phyloP scores from a whole-genome alignment of 2,888 invertebrate genomes.

The Neria commutata region DNA sequence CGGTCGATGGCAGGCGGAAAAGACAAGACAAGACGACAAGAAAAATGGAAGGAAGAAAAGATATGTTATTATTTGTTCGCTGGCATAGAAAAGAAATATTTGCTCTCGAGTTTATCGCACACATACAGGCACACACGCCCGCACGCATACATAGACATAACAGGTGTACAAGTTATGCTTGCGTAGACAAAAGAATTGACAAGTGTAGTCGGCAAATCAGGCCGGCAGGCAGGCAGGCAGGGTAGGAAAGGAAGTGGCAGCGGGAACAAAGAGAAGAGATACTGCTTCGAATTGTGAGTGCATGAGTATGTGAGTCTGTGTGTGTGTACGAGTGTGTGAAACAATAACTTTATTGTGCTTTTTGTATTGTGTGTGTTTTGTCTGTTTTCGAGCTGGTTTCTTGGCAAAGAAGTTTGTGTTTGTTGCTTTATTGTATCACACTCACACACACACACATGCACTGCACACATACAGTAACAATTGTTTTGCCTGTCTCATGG shows the following conservation, averaged over 20 bases:
- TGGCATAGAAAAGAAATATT: neutral
- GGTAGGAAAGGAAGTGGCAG: neutral
- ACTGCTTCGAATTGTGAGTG: neutral
- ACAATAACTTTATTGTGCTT: slow-evolving; percentile 10
- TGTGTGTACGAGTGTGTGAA: neutral
- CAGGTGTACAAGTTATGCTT: neutral
- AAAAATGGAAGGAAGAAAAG: neutral
- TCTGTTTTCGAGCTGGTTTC: slow-evolving; percentile 22
- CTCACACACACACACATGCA: slow-evolving; percentile 1
- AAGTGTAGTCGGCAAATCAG: neutral
- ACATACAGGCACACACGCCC: neutral
- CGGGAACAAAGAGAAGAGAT: neutral
- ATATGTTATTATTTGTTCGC: neutral
- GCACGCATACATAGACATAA: neutral
- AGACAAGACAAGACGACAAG: slow-evolving; percentile 4
- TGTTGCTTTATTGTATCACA: slow-evolving; percentile 19
- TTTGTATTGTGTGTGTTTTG: slow-evolving; percentile 4
- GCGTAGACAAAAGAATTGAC: neutral
- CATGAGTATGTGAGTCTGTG: neutral
- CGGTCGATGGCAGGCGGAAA: neutral
- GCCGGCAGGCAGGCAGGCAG: neutral
- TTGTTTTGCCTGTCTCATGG: too few relatives aligned
- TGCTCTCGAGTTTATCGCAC: neutral
- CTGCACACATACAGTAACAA: too few relatives aligned
- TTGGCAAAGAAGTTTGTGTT: slow-evolving; percentile 25